Evolutionary conservation across 2,888 invertebrate genomes (phyloP).

Genomic region (Apomyelois bistriatella): DNA sequence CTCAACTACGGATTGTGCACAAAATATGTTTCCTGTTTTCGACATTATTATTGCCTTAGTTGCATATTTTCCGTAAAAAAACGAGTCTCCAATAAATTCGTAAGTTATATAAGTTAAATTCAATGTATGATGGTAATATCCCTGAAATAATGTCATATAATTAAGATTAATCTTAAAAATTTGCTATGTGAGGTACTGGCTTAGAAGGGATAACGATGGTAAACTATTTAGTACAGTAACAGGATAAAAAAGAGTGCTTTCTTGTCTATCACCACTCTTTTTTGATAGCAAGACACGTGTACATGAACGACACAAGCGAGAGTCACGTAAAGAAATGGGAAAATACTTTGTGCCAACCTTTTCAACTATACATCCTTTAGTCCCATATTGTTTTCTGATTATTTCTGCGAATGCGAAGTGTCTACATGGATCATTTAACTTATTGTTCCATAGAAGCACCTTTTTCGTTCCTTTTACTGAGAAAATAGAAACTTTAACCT

Average conservation of each 20-base stretch:
- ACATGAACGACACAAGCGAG: not conserved
- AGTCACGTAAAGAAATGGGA: too few species aligned
- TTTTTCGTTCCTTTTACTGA: not conserved
- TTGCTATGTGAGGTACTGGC: too few species aligned
- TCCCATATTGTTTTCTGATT: not conserved
- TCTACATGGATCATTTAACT: not conserved
- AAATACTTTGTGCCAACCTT: not conserved
- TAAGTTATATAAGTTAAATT: not conserved
- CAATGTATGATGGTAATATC: not conserved
- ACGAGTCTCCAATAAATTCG: not conserved
- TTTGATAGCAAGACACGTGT: not conserved
- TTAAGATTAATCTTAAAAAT: too few species aligned
- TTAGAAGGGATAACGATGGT: too few species aligned
- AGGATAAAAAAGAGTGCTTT: too few species aligned
- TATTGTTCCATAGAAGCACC: not conserved
- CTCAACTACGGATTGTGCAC: not conserved
- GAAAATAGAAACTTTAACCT: too few species aligned
- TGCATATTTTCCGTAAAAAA: constrained; percentile 1
- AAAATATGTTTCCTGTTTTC: not conserved
- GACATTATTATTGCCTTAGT: not conserved
- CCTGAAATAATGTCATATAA: not conserved
- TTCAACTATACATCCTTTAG: not conserved
- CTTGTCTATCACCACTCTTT: too few species aligned
- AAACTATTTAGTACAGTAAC: too few species aligned
- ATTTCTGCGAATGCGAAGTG: not conserved